Base-by-base conservation (phyloP, 2,113 vertebrate species). In the Pterocles gutturalis region DNA sequence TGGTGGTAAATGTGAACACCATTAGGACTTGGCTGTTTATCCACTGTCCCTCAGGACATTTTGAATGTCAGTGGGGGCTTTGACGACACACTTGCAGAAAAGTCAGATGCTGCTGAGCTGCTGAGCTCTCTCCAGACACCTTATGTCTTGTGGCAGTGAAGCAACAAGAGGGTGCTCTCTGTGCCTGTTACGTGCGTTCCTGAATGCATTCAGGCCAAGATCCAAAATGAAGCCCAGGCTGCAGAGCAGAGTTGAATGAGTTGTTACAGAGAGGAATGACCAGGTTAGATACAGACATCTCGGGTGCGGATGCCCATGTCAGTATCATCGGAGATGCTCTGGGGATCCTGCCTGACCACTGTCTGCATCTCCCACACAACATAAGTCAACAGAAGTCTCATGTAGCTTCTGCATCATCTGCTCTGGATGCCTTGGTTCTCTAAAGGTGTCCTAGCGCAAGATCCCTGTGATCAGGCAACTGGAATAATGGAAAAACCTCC, bases 181-280 rank as follows among this genome's bases (percentile, higher is more conserved):
- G 15, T 10, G 7, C 12, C 11, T 36, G 8, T 41, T 31, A 19
- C 1, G 24, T 14, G 19, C 4, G 0, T 26, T 28, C 33, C 33
- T 60, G 51, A n/a, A 7, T 49, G 53, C 8, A 17, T 5, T 48
- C 62, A 64, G 43, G 43, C 28, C n/a, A 33, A 25, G 46, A 15
- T 19, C 48, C 54, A 33, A 33, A 51, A 34, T 43, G 36, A 69
- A 78, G 25, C 15, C 48, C 48, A 60, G 38, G 45, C 36, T 91
- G 66, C 34, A 85, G 24, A 31, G 28, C 21, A 48, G 48, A 60
- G 48, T 0, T n/a, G 58, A 53, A 28, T 0, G 22, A 62, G 65
- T 0, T 61, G 60, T 48, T 45, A 26, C 22, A 4, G 6, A 48
- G 51, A 22, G 53, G 34, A 71, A 26, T 8, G n/a, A 29, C 36